These are phyloP conservation scores for Echinops telfairi DNA, from an alignment of 2,113 vertebrate genomes.

Conservation along the genomic window DNA sequence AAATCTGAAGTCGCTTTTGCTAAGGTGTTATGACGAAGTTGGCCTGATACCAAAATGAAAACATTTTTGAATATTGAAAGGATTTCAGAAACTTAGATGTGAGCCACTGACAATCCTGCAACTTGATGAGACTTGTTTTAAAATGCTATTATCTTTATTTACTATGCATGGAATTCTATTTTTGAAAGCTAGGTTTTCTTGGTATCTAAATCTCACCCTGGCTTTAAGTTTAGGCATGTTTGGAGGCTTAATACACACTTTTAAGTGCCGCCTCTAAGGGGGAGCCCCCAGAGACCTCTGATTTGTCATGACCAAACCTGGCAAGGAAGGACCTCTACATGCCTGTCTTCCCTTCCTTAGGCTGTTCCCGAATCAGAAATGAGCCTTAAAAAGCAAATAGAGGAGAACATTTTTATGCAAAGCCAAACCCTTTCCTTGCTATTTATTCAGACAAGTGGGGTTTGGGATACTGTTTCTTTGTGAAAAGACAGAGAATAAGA, in stretches of 20 bases:
- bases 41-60: constrained; percentile 33
- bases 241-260: constrained; percentile 54
- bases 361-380: constrained; percentile 50
- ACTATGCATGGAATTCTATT: constrained; percentile 64
- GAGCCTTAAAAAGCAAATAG: not conserved
- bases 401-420: not conserved
- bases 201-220: constrained; percentile 59
- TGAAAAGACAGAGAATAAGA: not conserved
- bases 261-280: constrained; percentile 28
- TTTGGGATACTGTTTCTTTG: not conserved
- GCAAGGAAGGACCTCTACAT: not conserved
- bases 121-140: constrained; percentile 75
- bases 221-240: constrained; percentile 80
- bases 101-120: constrained; percentile 46
- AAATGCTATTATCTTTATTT: constrained; percentile 61
- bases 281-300: constrained; percentile 23
- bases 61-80: constrained; percentile 65
- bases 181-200: constrained; percentile 66
- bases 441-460: not conserved
- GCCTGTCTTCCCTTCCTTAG: constrained; percentile 37
- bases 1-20: constrained; percentile 37
- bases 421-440: constrained; percentile 5
- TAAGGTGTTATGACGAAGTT: constrained; percentile 58
- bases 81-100: constrained; percentile 69
- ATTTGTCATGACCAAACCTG: not conserved